These are phyloP conservation scores for Clarias fuscus DNA, from an alignment of 2,797 vertebrate species.

Conservation along the genomic window DNA sequence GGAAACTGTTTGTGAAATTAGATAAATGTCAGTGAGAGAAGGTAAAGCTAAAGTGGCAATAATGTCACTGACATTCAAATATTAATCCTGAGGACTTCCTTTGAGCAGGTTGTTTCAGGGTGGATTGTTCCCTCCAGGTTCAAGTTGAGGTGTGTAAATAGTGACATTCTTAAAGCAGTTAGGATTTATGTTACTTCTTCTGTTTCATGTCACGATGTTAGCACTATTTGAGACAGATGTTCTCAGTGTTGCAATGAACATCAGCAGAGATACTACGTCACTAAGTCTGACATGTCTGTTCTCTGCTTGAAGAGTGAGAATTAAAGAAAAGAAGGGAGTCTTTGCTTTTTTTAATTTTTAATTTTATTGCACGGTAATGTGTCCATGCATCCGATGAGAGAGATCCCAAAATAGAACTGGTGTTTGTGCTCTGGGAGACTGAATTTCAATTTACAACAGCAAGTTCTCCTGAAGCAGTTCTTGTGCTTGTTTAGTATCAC, in stretches of 20 bases:
- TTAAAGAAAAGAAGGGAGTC: constrained; percentile 53
- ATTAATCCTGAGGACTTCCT: not conserved
- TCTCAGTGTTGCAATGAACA: not conserved
- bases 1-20: not conserved
- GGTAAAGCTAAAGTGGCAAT: not conserved
- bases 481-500: not conserved
- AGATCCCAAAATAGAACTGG: constrained; percentile 75
- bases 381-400: constrained; percentile 39
- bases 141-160: not conserved
- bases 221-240: not conserved
- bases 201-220: not conserved
- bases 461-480: constrained; percentile 11
- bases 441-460: constrained; percentile 35
- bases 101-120: not conserved
- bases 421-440: constrained; percentile 64
- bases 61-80: not conserved
- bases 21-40: not conserved
- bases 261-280: not conserved
- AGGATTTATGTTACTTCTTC: not conserved
- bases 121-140: not conserved
- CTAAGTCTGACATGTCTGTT: constrained; percentile 6
- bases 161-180: not conserved
- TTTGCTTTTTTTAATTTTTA: not conserved
- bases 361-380: constrained; percentile 16
- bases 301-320: not conserved